Evolutionary conservation across 2,888 invertebrate species (phyloP).

Genomic region (Pseudolycoriella hygida): DNA sequence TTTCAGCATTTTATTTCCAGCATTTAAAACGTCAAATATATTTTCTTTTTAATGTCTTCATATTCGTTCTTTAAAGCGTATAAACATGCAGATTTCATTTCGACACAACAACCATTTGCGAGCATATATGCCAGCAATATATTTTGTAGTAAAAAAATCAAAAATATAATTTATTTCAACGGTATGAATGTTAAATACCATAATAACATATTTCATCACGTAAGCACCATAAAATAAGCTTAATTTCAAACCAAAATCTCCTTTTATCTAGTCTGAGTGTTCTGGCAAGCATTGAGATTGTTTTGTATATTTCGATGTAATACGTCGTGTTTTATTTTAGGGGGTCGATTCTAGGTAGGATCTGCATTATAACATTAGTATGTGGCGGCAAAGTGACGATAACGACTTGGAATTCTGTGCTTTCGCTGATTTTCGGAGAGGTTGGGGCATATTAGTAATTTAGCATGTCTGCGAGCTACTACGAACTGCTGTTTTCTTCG

Average conservation of each 20-base stretch:
- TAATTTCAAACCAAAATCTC: conserved; percentile 4
- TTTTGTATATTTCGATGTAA: not conserved
- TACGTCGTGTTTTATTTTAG: not conserved
- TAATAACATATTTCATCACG: conserved; percentile 6
- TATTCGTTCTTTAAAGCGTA: too few species aligned
- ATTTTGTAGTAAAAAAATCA: too few species aligned
- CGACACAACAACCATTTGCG: too few species aligned
- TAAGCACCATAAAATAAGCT: conserved; percentile 6
- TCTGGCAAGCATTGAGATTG: not conserved
- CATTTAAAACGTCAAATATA: too few species aligned
- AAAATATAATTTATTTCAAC: not conserved
- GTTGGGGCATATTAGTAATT: too few species aligned
- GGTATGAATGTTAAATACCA: conserved; percentile 5
- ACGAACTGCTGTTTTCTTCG: not conserved
- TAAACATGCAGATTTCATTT: too few species aligned
- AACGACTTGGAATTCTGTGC: not conserved
- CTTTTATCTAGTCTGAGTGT: conserved; percentile 3
- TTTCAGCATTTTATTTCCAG: too few species aligned
- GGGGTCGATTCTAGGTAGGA: not conserved
- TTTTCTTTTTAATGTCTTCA: too few species aligned
- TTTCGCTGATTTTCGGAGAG: not conserved
- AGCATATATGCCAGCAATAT: too few species aligned
- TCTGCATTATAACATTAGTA: too few species aligned
- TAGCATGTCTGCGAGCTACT: too few species aligned
- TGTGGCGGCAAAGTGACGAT: not conserved